Conservation (phyloP, 2,888 invertebrate genomes). For the Habroteleia sp. region DNA sequence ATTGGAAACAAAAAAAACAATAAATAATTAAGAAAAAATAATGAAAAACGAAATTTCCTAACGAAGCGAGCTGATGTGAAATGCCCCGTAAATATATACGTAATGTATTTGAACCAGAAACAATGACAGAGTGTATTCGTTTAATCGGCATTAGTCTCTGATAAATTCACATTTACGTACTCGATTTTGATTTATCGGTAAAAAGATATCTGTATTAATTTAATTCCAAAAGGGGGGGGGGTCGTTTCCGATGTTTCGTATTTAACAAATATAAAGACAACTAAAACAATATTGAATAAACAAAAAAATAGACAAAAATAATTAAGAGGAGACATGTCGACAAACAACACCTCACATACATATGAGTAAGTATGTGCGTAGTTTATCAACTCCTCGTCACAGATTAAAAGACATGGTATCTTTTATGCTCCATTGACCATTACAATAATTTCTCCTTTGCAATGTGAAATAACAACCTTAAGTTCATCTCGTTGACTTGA, state of each 20-base stretch:
- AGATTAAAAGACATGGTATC: slow-evolving; percentile 42
- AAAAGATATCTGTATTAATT: background rate
- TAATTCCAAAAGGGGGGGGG: no score
- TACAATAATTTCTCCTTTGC: slow-evolving; percentile 32
- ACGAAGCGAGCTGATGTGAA: slow-evolving; percentile 20
- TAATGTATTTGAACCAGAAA: slow-evolving; percentile 31
- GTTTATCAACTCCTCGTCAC: slow-evolving; percentile 42
- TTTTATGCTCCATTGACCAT: slow-evolving; percentile 23
- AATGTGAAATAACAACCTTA: slow-evolving; percentile 49
- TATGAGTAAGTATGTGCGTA: slow-evolving; percentile 26
- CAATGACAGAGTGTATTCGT: background rate
- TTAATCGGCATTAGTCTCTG: background rate
- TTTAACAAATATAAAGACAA: no score
- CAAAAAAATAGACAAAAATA: slow-evolving; percentile 17
- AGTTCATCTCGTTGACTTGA: slow-evolving; percentile 32
- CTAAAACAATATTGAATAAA: background rate
- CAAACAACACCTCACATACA: slow-evolving; percentile 23
- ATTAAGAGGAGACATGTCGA: slow-evolving; percentile 3
- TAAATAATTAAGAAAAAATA: slow-evolving; percentile 2
- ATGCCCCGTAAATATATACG: slow-evolving; percentile 27
- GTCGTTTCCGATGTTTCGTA: no score
- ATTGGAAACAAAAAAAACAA: background rate
- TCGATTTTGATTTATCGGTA: slow-evolving; percentile 9
- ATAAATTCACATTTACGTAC: slow-evolving; percentile 26
- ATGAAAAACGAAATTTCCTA: slow-evolving; percentile 9